Conservation (phyloP, 2,797 vertebrate species). For the Scolopax bukidnonensis region DNA sequence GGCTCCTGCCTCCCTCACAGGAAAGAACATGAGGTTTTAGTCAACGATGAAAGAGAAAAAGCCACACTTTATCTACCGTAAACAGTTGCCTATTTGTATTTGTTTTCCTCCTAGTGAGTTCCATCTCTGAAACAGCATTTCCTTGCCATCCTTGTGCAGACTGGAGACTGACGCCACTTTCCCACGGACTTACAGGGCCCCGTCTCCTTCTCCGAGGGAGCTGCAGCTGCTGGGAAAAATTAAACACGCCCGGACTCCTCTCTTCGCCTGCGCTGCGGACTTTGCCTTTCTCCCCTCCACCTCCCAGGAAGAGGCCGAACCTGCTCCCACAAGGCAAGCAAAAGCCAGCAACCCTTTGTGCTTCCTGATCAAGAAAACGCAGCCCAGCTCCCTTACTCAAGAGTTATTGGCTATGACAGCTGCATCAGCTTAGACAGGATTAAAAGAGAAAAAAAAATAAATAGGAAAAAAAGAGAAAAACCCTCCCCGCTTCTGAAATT, state of each 20-base stretch:
- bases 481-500: constrained; percentile 64
- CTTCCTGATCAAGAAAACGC: neutral
- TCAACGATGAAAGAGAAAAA: constrained; percentile 55
- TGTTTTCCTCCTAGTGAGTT: neutral
- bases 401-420: constrained; percentile 48
- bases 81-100: constrained; percentile 59
- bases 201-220: neutral
- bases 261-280: neutral
- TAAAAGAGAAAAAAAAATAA: neutral
- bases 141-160: neutral
- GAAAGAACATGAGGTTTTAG: constrained; percentile 39
- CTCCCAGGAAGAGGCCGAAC: neutral
- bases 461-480: neutral
- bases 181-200: neutral
- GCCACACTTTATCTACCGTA: constrained; percentile 23
- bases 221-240: neutral
- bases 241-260: neutral
- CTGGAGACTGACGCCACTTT: neutral
- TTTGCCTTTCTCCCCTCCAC: neutral
- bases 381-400: neutral
- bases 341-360: neutral
- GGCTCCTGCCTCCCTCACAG: constrained; percentile 1
- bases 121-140: neutral
- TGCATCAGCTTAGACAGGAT: constrained; percentile 53
- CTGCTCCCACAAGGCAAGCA: neutral